Base-by-base conservation (phyloP, 1,140 invertebrate species). In the Ips nitidus region DNA sequence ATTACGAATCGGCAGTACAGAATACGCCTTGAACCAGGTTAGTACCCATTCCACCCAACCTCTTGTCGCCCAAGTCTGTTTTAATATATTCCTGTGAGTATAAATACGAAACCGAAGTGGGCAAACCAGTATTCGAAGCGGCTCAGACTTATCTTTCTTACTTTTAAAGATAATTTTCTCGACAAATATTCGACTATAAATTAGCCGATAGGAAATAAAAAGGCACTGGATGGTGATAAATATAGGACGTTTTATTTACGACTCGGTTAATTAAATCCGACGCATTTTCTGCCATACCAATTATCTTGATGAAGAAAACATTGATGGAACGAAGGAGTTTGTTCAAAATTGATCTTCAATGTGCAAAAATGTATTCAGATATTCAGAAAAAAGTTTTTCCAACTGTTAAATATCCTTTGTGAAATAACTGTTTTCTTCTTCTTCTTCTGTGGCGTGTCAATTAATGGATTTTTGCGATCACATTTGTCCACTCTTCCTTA, bases 111-210 rank as follows among this genome's bases (percentile, higher is more conserved):
- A 37, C n/a, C 8, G 37, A 38, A 55, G 52, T 55, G 52, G 52
- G 52, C 52, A 55, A 55, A 55, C 52, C 52, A 55, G 52, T 55
- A 55, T 55, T 55, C 52, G 52, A 55, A 37, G 8, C 52, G 52
- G 52, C 52, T 55, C 52, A 22, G 52, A 55, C 52, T 55, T 55
- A 55, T 55, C 52, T 55, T 55, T 55, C 52, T 38, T 55, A 37
- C 52, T 55, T 55, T 55, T 55, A 22, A 55, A 55, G 52, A 55
- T 55, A 55, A 55, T 55, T 55, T 55, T 55, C 52, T 55, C 52
- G 36, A 55, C 52, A 55, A 55, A 55, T 55, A 55, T 55, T 55
- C 52, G 37, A 55, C 52, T 55, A 55, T 55, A 55, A 55, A 55
- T 55, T 55, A 55, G 52, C n/a, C 37, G 52, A 55, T 55, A 55